These are phyloP conservation scores for Synergus japonicus DNA, from an alignment of 2,888 invertebrate species.

Conservation along the genomic window DNA sequence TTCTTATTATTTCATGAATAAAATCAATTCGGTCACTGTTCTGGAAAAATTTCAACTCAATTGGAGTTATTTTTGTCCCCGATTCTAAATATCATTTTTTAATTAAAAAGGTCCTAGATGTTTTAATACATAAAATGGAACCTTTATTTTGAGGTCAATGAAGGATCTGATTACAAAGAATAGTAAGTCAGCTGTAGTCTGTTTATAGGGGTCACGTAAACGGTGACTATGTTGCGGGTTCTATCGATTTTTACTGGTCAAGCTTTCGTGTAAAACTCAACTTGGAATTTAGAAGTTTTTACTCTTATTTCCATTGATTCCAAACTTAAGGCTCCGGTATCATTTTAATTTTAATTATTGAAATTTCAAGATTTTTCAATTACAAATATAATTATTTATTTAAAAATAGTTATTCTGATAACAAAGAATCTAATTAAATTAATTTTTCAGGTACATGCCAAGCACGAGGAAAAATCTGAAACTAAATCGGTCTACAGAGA, in stretches of 20 bases:
- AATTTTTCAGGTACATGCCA: constrained; percentile 91
- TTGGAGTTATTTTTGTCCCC: background rate
- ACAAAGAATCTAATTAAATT: background rate
- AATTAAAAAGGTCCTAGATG: background rate
- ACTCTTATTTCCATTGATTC: background rate
- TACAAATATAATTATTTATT: constrained; percentile 43
- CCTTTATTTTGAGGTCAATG: background rate
- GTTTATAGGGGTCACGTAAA: background rate
- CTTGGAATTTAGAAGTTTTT: background rate
- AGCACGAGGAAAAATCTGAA: constrained; percentile 98
- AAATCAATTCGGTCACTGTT: background rate
- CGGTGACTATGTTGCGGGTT: background rate
- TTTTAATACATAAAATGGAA: background rate
- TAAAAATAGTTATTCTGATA: constrained; percentile 41
- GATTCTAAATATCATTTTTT: background rate
- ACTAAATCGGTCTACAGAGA: constrained; percentile 98
- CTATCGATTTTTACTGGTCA: constrained; percentile 25
- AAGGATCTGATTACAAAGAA: background rate
- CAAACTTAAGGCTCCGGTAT: too few relatives aligned
- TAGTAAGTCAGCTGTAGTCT: background rate
- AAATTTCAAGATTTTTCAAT: too few relatives aligned
- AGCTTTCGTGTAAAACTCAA: background rate
- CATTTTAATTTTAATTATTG: too few relatives aligned
- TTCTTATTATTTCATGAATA: constrained; percentile 10
- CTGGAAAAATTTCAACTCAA: background rate